A percentile compares a stretch with the other conserved stretches of the same genome.
Evolutionary conservation across 2,888 invertebrate species (phyloP).

Genomic region (Eudasyphora cyanicolor): DNA sequence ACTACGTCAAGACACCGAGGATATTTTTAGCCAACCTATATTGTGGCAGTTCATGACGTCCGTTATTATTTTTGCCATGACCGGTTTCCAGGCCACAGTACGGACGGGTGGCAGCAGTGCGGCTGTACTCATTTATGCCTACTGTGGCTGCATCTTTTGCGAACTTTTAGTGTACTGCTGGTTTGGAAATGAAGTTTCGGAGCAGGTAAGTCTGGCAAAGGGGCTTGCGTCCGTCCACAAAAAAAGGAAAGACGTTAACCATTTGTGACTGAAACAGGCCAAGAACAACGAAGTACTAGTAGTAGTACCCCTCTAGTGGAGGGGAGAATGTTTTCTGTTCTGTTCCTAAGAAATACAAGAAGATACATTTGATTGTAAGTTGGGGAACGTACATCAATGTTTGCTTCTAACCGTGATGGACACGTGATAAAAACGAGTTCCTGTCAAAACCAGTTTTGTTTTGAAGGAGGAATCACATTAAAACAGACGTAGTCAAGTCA

Average conservation of each 20-base stretch:
- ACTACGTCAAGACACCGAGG: slow-evolving; percentile 69
- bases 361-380: too few species aligned
- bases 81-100: slow-evolving; percentile 72
- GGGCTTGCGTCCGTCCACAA: too few species aligned
- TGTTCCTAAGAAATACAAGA: too few species aligned
- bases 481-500: background rate
- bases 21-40: slow-evolving; percentile 69
- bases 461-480: background rate
- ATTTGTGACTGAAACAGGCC: background rate
- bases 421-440: background rate
- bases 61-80: slow-evolving; percentile 71
- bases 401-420: background rate
- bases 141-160: slow-evolving; percentile 70
- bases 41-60: slow-evolving; percentile 72
- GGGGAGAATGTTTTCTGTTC: too few species aligned
- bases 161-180: slow-evolving; percentile 73
- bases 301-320: background rate
- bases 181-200: slow-evolving; percentile 73
- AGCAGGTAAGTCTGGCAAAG: slow-evolving; percentile 70
- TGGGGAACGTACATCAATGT: too few species aligned
- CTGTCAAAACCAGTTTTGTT: background rate
- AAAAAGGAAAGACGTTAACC: background rate
- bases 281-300: background rate
- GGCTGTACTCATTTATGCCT: slow-evolving; percentile 69
- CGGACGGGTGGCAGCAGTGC: slow-evolving; percentile 66